Percentiles rank a stretch among this genome's conserved stretches.
Evolutionary conservation across 2,797 vertebrate species (phyloP).

Genomic region (Trematomus bernacchii): DNA sequence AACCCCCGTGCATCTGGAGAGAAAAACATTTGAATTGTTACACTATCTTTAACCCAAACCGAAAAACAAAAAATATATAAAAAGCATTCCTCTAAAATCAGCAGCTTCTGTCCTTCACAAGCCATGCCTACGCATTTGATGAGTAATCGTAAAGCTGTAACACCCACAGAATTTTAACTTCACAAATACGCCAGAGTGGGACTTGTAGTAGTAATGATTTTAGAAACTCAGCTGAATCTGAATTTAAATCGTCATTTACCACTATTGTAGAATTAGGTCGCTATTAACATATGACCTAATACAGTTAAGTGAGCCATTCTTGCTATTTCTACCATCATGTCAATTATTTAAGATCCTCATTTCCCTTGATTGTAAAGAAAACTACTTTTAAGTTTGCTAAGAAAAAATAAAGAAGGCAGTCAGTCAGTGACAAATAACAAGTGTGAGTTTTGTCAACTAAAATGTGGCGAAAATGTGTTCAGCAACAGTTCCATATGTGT

Average conservation of each 20-base stretch:
- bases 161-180: neutral
- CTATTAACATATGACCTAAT: constrained; percentile 2
- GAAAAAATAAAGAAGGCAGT: neutral
- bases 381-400: neutral
- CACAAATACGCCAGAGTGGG: constrained; percentile 5
- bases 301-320: constrained; percentile 7
- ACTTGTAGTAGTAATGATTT: neutral
- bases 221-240: constrained; percentile 15
- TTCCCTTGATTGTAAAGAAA: neutral
- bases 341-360: neutral
- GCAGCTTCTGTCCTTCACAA: constrained; percentile 16
- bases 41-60: neutral
- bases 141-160: neutral
- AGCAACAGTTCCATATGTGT: constrained; percentile 9
- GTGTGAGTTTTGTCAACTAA: neutral
- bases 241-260: constrained; percentile 24
- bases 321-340: neutral
- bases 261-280: constrained; percentile 5
- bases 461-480: neutral
- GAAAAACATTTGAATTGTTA: constrained; percentile 16
- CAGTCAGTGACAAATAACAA: neutral
- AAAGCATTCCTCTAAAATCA: neutral
- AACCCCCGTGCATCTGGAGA: constrained; percentile 90
- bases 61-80: neutral
- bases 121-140: neutral